phyloP scores from a whole-genome alignment of 1,140 invertebrate genomes.

The Zaprionus lachaisei region DNA sequence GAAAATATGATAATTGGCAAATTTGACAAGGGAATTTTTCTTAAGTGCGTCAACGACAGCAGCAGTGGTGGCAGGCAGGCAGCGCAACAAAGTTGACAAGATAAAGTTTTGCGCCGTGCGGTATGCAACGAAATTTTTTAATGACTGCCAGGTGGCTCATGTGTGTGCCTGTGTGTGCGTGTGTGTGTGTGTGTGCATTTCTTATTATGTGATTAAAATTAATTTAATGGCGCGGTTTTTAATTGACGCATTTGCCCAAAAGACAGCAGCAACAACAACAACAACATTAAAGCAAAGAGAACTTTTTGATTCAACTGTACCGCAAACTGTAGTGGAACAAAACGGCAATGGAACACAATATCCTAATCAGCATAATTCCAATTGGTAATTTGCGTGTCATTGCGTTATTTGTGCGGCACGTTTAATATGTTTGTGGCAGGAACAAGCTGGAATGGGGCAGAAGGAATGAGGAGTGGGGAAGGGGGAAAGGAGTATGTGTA shows the following conservation, averaged over 20 bases:
- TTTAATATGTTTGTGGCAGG: slow-evolving; percentile 1
- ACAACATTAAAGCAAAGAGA: not conserved
- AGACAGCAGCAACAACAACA: slow-evolving; percentile 9
- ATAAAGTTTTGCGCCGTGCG: slow-evolving; percentile 77
- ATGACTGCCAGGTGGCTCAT: slow-evolving; percentile 69
- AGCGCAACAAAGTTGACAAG: slow-evolving; percentile 73
- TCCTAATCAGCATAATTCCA: slow-evolving; percentile 69
- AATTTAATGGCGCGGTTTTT: slow-evolving; percentile 82
- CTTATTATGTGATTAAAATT: slow-evolving; percentile 83
- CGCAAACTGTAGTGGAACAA: not conserved
- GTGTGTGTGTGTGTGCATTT: slow-evolving; percentile 40
- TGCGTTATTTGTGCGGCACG: slow-evolving; percentile 64
- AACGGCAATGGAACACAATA: not conserved
- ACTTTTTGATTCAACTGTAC: slow-evolving; percentile 43
- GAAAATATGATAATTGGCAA: slow-evolving; percentile 85
- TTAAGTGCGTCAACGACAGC: slow-evolving; percentile 73
- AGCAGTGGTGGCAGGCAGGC: not conserved
- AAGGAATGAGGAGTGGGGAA: not conserved
- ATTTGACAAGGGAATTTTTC: slow-evolving; percentile 84
- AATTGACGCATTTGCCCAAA: slow-evolving; percentile 70
- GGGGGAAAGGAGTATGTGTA: not conserved
- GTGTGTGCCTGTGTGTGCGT: slow-evolving; percentile 11
- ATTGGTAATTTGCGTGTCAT: slow-evolving; percentile 75
- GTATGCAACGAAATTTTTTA: slow-evolving; percentile 80
- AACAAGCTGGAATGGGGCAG: not conserved